Percentiles rank a stretch among this genome's conserved stretches.
phyloP scores from a whole-genome alignment of 2,113 vertebrate species.

The Pseudorectes ferrugineus region DNA sequence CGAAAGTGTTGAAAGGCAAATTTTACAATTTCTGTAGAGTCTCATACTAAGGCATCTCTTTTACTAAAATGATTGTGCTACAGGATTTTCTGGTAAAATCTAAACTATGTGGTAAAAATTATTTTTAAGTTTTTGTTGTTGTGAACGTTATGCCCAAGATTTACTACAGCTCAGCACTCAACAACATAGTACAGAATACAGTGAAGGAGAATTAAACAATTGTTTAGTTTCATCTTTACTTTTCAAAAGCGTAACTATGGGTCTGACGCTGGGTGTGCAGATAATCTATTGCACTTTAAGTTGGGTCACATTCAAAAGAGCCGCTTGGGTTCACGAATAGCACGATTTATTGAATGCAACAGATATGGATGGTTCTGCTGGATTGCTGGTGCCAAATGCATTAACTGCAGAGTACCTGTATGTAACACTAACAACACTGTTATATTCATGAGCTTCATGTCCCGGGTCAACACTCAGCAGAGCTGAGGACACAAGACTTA shows the following conservation, averaged over 20 bases:
- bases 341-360: neutral
- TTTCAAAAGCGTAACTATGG: neutral
- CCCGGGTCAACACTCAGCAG: neutral
- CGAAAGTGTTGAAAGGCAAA: neutral
- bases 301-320: neutral
- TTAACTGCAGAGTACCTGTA: neutral
- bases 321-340: rapidly evolving
- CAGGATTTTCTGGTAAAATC: neutral
- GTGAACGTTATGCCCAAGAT: neutral
- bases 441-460: neutral
- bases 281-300: neutral
- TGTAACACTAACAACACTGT: rapidly evolving
- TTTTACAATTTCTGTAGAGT: neutral
- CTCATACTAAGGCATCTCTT: neutral
- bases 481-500: neutral
- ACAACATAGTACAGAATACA: neutral
- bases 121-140: neutral
- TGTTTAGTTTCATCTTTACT: neutral
- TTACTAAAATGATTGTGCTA: neutral
- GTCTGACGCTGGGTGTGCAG: neutral
- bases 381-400: neutral
- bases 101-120: neutral
- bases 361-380: neutral
- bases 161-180: neutral
- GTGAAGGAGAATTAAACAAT: neutral